phyloP scores from a whole-genome alignment of 1,140 invertebrate species.

The Sarcophaga bullata region DNA sequence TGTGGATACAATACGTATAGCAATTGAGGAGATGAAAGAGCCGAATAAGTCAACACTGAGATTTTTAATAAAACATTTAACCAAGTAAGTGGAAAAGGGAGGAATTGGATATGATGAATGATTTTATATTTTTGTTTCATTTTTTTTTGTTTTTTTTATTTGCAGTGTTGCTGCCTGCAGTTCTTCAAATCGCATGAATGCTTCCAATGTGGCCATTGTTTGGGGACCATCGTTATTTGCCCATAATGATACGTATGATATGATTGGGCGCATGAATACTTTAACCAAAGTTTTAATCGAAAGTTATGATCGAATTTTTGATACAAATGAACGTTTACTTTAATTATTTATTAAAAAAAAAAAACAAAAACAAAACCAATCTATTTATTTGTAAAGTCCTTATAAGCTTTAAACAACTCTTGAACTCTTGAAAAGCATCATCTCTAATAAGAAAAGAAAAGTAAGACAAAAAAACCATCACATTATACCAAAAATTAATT shows the following conservation, averaged over 20 bases:
- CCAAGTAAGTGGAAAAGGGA: constrained; percentile 70
- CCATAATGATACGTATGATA: constrained; percentile 58
- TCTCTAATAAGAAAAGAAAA: constrained; percentile 20
- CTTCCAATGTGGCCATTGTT: constrained; percentile 78
- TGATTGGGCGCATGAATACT: constrained; percentile 63
- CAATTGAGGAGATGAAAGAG: constrained; percentile 68
- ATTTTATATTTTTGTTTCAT: constrained; percentile 38
- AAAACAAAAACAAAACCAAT: too few species aligned
- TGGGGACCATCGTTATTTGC: constrained; percentile 72
- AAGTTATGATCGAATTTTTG: constrained; percentile 62
- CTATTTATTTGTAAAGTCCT: background rate
- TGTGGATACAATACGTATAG: constrained; percentile 66
- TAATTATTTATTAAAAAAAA: constrained; percentile 40
- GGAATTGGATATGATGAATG: too few species aligned
- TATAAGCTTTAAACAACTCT: background rate
- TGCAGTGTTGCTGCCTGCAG: constrained; percentile 78
- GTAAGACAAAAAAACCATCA: constrained; percentile 8
- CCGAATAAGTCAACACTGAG: constrained; percentile 78
- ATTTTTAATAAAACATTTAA: constrained; percentile 81
- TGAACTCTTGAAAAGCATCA: background rate
- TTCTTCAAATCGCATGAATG: constrained; percentile 85
- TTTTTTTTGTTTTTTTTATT: too few species aligned
- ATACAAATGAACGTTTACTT: constrained; percentile 60
- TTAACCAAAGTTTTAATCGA: constrained; percentile 62
- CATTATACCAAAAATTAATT: constrained; percentile 30